phyloP scores from a whole-genome alignment of 2,113 vertebrate genomes.

The Mastomys natalensis region DNA sequence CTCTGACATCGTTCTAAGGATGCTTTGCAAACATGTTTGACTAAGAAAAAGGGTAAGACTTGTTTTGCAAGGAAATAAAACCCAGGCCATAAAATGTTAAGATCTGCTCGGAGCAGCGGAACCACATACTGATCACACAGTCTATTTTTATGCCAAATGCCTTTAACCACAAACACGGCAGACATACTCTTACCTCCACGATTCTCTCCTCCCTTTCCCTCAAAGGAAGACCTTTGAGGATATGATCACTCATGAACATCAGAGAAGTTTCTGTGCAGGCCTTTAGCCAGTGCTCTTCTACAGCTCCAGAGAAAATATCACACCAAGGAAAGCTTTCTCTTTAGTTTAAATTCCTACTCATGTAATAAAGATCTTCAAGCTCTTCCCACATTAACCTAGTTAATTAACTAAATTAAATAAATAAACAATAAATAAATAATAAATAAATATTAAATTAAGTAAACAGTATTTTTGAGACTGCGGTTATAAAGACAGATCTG shows the following conservation, averaged over 20 bases:
- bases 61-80: conserved; percentile 63
- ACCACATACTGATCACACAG: neutral
- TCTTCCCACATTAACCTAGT: neutral
- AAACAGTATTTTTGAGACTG: neutral
- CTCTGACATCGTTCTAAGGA: conserved; percentile 7
- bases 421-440: too few species aligned
- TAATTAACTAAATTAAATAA: neutral
- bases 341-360: neutral
- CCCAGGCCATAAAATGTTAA: conserved; percentile 35
- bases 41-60: conserved; percentile 20
- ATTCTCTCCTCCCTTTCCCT: neutral
- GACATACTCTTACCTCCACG: neutral
- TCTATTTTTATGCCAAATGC: neutral
- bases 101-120: neutral
- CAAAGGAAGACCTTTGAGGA: neutral
- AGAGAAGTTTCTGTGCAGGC: neutral
- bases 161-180: conserved; percentile 6
- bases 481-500: neutral
- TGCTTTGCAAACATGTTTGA: neutral
- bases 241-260: neutral
- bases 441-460: too few species aligned
- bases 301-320: neutral
- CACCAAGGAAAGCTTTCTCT: neutral
- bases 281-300: neutral
- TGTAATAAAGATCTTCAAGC: neutral